Base-by-base conservation (phyloP, 2,113 vertebrate species). In the Anoplopoma fimbria region DNA sequence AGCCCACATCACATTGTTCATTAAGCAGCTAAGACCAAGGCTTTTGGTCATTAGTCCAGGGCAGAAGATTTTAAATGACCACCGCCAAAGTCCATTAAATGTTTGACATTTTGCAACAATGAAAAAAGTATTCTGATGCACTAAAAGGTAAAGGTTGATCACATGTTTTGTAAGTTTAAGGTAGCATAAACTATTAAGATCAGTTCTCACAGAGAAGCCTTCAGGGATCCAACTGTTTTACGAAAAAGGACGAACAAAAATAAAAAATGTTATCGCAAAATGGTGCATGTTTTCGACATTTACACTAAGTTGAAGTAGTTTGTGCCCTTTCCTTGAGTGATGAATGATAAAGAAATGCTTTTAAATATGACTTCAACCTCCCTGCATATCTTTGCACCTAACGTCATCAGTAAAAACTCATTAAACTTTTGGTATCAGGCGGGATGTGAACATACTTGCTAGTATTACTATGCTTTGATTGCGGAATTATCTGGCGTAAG, bases 1-100 rank as follows among this genome's bases (percentile, higher is more conserved):
- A 81, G 63, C 29, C 34, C 64, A 69, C 74, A 63, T 75, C 68
- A 60, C 77, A 63, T 73, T 81, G 79, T 82, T 88, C 73, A 75
- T 87, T 86, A 73, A 70, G 53, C 62, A 61, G 47, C 53, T 53
- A 1, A 49, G 4, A 31, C 63, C 49, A 58, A 53, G 33, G 67
- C 74, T 63, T 82, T 75, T 57, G 70, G 79, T 82, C 72, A 83
- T 86, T 83, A 89, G 64, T 76, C 51, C 21, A 9, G 17, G 0
- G 15, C 81, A 63, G 70, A 53, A 68, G 36, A 77, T 76, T 25
- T 33, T 3, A 86, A 70, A 81, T n/a, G 69, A 75, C 60, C 65
- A 29, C 53, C 65, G 74, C 27, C 77, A 68, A 83, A 83, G 36
- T 80, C 21, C 49, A 75, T 62, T 53, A 23, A 62, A 58, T 76